Percentiles rank a stretch among this genome's conserved stretches.
These are phyloP conservation scores for Aythya baeri DNA, from an alignment of 2,113 vertebrate species.

Conservation along the genomic window DNA sequence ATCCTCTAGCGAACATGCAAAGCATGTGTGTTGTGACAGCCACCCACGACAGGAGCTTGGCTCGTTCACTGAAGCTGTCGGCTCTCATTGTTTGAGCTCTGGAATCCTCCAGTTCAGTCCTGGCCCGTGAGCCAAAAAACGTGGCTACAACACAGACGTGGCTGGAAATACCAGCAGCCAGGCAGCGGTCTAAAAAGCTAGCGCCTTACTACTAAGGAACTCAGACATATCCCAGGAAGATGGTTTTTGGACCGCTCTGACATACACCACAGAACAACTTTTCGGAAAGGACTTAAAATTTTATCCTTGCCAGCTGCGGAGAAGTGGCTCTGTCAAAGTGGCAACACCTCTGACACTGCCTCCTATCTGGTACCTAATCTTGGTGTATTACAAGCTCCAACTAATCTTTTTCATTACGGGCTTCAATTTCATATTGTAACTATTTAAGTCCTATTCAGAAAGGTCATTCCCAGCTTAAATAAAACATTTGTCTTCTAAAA, in stretches of 20 bases:
- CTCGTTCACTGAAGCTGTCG: not conserved
- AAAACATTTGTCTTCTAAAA: not conserved
- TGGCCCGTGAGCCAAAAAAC: not conserved
- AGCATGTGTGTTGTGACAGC: conserved; percentile 35
- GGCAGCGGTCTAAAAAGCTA: not conserved
- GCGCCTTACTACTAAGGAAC: not conserved
- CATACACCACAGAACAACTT: not conserved
- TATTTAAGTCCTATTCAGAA: not conserved
- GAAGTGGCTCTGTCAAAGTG: not conserved
- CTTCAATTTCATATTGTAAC: not conserved
- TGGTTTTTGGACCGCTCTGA: not conserved
- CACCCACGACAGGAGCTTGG: not conserved
- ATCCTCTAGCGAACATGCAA: not conserved
- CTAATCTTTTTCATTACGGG: not conserved
- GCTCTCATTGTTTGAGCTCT: not conserved
- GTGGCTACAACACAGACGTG: not conserved
- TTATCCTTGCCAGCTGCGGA: not conserved
- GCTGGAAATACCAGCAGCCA: not conserved
- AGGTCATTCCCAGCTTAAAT: not conserved
- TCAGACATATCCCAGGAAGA: not conserved
- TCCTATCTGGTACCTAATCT: not conserved
- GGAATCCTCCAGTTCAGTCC: not conserved
- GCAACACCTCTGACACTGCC: not conserved
- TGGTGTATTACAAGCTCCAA: not conserved
- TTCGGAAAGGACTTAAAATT: not conserved